Base-by-base conservation (phyloP, 2,113 vertebrate species). In the Austrofundulus limnaeus region DNA sequence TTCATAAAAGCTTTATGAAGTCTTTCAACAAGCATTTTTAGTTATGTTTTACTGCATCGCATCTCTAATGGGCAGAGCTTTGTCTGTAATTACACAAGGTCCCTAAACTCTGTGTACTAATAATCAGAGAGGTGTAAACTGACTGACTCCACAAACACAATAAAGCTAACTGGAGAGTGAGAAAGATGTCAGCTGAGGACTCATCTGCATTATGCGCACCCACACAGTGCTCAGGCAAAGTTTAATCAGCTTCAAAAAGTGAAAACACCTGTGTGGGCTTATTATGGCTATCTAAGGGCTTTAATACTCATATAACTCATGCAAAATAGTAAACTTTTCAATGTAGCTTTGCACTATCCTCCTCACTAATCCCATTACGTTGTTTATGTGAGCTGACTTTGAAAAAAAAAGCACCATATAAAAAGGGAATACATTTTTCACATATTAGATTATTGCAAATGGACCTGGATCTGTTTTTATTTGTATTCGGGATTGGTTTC, bases 81-180 rank as follows among this genome's bases (percentile, higher is more conserved):
- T 59, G 61, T 54, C 37, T 8, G n/a, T 23, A 75, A 77, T 66
- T 59, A 61, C 68, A 50, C 7, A 25, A 66, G 61, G 67, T 68
- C 65, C 61, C 67, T 14, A 73, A 61, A 54, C 72, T 82, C 63
- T 12, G 34, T 72, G 74, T 67, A 72, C 58, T 75, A 77, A 82
- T 84, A 81, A 83, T 81, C 70, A 80, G 64, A 66, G 64, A 74
- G 61, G 82, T 81, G 73, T 77, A 83, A 85, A 85, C 66, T 66
- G 75, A 71, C 75, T 80, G 68, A 82, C 72, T 80, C 72, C 28
- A 61, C 81, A 83, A 72, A 77, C 77, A 77, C 74, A 77, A 72
- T 80, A 73, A 80, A 82, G 52, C 62, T 42, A 70, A 72, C 52
- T 54, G 62, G 41, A 75, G 63, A 70, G 66, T 49, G 80, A 74